Evolutionary conservation across 2,797 vertebrate genomes (phyloP).

Genomic region (Rhinogobio ventralis): DNA sequence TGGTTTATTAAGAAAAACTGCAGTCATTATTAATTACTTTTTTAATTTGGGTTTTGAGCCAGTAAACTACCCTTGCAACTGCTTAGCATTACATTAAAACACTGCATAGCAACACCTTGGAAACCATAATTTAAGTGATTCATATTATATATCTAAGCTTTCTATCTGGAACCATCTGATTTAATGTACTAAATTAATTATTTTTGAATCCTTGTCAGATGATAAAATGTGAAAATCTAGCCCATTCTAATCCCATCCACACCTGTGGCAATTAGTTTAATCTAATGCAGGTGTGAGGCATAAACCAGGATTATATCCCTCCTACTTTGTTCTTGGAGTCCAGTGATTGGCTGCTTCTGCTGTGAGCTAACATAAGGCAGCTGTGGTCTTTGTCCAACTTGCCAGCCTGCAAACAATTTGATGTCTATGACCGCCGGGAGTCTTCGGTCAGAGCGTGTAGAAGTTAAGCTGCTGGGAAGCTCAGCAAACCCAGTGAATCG

Average conservation of each 20-base stretch:
- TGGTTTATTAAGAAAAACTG: not conserved
- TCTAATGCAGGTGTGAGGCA: constrained; percentile 6
- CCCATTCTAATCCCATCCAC: not conserved
- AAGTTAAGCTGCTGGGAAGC: constrained; percentile 55
- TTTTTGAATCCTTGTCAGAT: not conserved
- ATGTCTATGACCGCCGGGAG: constrained; percentile 43
- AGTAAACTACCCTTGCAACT: not conserved
- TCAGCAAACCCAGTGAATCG: constrained; percentile 30
- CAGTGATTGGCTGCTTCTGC: constrained; percentile 46
- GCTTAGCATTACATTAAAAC: not conserved
- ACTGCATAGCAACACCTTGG: not conserved
- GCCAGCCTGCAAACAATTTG: constrained; percentile 33
- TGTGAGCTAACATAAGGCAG: constrained; percentile 60
- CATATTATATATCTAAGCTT: not conserved
- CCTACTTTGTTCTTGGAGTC: not conserved
- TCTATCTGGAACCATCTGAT: not conserved
- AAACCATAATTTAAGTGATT: not conserved
- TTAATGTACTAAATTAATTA: not conserved
- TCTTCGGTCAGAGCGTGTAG: constrained; percentile 38
- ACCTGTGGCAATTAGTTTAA: not conserved
- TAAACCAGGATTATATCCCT: constrained; percentile 30
- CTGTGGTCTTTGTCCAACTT: constrained; percentile 52
- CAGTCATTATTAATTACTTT: not conserved
- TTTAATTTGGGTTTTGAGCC: not conserved
- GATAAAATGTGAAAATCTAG: not conserved